Percentiles rank a stretch among this genome's conserved stretches.
Conservation (phyloP, 2,888 invertebrate species). For the Spodoptera exigua region DNA sequence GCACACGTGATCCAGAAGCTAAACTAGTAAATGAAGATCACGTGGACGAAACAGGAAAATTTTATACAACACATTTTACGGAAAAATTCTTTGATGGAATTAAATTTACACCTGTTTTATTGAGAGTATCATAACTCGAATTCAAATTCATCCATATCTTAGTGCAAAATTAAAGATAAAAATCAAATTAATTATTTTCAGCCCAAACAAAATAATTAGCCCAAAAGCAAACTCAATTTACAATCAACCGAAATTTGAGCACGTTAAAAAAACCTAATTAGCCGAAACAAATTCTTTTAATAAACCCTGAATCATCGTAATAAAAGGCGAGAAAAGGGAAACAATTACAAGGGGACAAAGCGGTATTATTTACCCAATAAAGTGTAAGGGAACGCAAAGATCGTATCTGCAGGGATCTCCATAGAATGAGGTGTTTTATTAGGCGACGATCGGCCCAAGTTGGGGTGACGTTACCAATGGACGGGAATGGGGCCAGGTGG, state of each 20-base stretch:
- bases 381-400: slow-evolving; percentile 66
- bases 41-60: slow-evolving; percentile 29
- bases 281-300: slow-evolving; percentile 62
- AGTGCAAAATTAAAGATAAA: slow-evolving; percentile 18
- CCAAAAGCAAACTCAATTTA: slow-evolving; percentile 16
- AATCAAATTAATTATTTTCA: slow-evolving; percentile 18
- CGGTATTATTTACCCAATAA: slow-evolving; percentile 72
- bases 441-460: slow-evolving; percentile 65
- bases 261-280: slow-evolving; percentile 48
- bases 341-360: slow-evolving; percentile 69
- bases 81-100: slow-evolving; percentile 33
- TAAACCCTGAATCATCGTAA: slow-evolving; percentile 67
- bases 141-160: slow-evolving; percentile 25
- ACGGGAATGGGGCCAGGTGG: slow-evolving; percentile 52
- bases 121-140: slow-evolving; percentile 38
- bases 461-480: slow-evolving; percentile 57
- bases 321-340: slow-evolving; percentile 67
- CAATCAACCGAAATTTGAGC: slow-evolving; percentile 32
- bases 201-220: slow-evolving; percentile 7
- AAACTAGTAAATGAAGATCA: slow-evolving; percentile 62
- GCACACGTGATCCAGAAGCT: slow-evolving; percentile 72
- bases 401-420: slow-evolving; percentile 70
- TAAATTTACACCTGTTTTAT: slow-evolving; percentile 47
- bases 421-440: slow-evolving; percentile 77
- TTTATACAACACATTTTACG: slow-evolving; percentile 40